Conservation (phyloP, 2,113 vertebrate species). For the Loxodonta africana region DNA sequence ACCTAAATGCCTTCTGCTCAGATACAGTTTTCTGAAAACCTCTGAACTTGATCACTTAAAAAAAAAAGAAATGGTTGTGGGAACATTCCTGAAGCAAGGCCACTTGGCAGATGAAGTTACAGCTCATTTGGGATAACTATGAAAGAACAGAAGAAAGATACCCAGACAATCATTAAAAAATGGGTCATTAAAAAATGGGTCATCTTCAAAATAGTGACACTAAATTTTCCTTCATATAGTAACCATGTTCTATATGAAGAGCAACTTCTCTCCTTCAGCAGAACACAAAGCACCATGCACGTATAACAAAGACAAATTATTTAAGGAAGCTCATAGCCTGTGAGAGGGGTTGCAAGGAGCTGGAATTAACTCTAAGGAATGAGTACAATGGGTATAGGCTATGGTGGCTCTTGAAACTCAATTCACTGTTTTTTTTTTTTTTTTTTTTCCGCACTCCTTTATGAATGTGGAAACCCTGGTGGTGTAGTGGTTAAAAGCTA, state of each 20-base stretch:
- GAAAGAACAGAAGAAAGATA: background rate
- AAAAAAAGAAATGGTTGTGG: background rate
- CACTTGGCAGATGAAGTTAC: background rate
- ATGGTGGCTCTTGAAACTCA: background rate
- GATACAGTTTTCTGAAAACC: background rate
- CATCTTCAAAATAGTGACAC: background rate
- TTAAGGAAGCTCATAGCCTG: conserved; percentile 17
- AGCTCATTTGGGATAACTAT: background rate
- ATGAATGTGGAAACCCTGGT: background rate
- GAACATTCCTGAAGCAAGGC: background rate
- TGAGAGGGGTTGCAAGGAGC: background rate
- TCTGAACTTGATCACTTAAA: background rate
- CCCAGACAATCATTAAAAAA: background rate
- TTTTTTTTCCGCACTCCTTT: conserved; percentile 32
- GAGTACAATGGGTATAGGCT: background rate
- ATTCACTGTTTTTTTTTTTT: conserved; percentile 32
- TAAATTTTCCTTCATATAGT: background rate
- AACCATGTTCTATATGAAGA: background rate
- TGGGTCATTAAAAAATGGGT: background rate
- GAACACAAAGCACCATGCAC: background rate
- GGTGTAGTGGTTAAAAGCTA: too few species aligned
- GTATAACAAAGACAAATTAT: background rate
- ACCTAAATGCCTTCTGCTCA: background rate
- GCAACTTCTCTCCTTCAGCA: background rate
- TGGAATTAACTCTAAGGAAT: background rate